phyloP scores from a whole-genome alignment of 1,140 invertebrate genomes.

The Drosophila fuyamai region DNA sequence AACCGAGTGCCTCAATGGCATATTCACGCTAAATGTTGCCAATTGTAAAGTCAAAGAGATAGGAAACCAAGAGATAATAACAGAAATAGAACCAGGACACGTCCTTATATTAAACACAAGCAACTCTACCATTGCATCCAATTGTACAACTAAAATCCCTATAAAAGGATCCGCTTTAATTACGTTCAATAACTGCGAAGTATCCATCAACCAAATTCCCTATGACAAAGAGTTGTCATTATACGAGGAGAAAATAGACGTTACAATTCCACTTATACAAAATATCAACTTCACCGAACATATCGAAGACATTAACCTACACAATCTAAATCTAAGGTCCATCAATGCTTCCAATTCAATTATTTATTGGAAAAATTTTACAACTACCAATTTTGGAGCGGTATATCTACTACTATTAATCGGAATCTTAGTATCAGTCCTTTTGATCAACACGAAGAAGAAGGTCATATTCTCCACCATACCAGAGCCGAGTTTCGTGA shows the following conservation, averaged over 20 bases:
- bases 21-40: background rate
- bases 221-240: background rate
- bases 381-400: background rate
- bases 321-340: background rate
- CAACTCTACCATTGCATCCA: slow-evolving; percentile 4
- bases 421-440: background rate
- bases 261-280: no score
- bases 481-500: slow-evolving; percentile 3
- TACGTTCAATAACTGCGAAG: background rate
- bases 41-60: background rate
- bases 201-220: slow-evolving; percentile 1
- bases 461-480: background rate
- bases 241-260: background rate
- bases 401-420: background rate
- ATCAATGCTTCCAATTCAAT: slow-evolving; percentile 5
- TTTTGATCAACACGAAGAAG: background rate
- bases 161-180: background rate
- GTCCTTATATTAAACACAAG: slow-evolving; percentile 1
- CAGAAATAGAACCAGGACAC: background rate
- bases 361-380: background rate
- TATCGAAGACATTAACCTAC: background rate
- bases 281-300: no score
- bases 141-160: background rate
- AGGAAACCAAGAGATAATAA: background rate
- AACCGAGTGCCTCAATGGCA: background rate